phyloP scores from a whole-genome alignment of 2,888 invertebrate genomes.

The Drosophila niveifrons region DNA sequence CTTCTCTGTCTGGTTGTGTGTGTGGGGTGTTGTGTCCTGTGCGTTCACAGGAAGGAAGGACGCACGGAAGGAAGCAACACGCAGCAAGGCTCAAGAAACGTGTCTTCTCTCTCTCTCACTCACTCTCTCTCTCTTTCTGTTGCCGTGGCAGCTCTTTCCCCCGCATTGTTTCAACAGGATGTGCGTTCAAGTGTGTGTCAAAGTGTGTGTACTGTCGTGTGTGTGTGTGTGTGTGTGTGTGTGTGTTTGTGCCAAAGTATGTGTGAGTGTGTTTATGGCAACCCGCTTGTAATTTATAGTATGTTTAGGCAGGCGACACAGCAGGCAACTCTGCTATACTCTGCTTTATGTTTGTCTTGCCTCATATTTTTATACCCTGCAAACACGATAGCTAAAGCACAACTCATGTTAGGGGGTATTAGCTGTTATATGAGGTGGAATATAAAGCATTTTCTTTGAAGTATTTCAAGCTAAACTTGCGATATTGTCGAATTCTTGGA shows the following conservation, averaged over 20 bases:
- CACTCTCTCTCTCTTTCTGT: constrained; percentile 4
- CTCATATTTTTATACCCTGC: constrained; percentile 58
- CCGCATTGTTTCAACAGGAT: constrained; percentile 66
- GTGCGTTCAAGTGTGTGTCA: constrained; percentile 47
- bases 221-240: constrained; percentile 35
- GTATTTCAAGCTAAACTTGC: no score
- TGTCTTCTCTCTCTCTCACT: constrained; percentile 40
- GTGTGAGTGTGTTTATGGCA: constrained; percentile 52
- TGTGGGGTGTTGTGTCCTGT: constrained; percentile 18
- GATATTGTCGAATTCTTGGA: no score
- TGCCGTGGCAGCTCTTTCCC: constrained; percentile 35
- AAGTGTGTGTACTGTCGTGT: constrained; percentile 9
- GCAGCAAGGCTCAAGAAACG: constrained; percentile 63
- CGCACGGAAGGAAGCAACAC: constrained; percentile 67
- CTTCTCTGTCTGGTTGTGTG: no score
- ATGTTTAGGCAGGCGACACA: constrained; percentile 53
- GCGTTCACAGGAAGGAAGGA: constrained; percentile 38
- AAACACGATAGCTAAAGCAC: background rate
- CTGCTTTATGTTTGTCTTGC: constrained; percentile 59
- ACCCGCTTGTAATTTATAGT: constrained; percentile 62
- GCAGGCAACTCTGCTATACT: constrained; percentile 37
- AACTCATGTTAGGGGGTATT: background rate
- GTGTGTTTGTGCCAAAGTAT: constrained; percentile 26
- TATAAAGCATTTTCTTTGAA: no score
- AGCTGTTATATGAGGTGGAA: no score